Conservation (phyloP, 2,113 vertebrate genomes). For the Clarias gariepinus region DNA sequence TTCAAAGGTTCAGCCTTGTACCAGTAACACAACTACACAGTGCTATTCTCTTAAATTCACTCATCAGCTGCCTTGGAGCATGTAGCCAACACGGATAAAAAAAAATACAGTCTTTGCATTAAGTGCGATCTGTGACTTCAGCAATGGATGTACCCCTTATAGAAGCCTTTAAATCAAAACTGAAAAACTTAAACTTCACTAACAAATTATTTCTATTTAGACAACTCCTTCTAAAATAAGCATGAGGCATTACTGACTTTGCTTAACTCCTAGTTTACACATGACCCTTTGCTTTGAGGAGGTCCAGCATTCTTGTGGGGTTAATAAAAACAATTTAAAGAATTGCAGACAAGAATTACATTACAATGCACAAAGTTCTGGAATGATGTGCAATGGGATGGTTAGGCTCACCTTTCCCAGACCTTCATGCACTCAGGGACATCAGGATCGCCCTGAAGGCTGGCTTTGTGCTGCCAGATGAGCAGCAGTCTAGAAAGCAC, state of each 20-base stretch:
- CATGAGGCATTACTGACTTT: not conserved
- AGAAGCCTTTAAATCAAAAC: not conserved
- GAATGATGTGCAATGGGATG: not conserved
- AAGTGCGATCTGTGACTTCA: not conserved
- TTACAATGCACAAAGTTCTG: not conserved
- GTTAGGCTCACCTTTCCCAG: conserved; percentile 90
- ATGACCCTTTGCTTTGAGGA: not conserved
- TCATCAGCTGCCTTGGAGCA: not conserved
- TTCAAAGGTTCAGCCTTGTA: not conserved
- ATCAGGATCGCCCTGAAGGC: conserved; percentile 86
- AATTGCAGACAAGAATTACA: not conserved
- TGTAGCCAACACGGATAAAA: not conserved
- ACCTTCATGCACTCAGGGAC: conserved; percentile 95
- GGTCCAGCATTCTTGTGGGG: not conserved
- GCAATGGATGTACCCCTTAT: not conserved
- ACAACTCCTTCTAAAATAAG: not conserved
- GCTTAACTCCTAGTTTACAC: not conserved
- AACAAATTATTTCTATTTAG: not conserved
- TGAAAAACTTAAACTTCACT: not conserved
- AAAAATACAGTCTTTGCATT: not conserved
- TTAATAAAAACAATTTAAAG: not conserved
- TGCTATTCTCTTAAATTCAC: not conserved
- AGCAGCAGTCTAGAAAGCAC: conserved; percentile 92
- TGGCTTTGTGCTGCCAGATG: conserved; percentile 96
- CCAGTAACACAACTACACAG: not conserved